phyloP scores from a whole-genome alignment of 2,888 invertebrate species.

The Parnassius orleans region DNA sequence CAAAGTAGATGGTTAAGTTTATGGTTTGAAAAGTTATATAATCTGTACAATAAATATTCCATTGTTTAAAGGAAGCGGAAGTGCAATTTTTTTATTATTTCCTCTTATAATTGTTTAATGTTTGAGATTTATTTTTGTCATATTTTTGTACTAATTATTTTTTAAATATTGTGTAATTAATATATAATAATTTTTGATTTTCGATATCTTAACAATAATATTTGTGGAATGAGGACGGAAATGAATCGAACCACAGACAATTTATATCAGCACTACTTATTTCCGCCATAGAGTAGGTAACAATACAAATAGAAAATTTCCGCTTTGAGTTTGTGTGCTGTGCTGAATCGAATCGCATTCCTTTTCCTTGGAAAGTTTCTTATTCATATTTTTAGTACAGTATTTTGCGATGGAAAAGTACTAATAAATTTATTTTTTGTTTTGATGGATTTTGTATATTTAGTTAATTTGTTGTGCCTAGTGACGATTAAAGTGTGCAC shows the following conservation, averaged over 20 bases:
- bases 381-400: constrained; percentile 20
- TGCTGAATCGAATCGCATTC: constrained; percentile 5
- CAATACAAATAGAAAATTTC: constrained; percentile 7
- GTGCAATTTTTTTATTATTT: neutral
- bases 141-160: neutral
- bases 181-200: neutral
- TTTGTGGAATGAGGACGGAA: constrained; percentile 7
- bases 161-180: neutral
- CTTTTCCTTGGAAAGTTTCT: constrained; percentile 12
- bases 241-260: constrained; percentile 23
- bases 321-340: too few relatives aligned
- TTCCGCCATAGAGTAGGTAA: neutral
- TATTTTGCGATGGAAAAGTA: constrained; percentile 34
- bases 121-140: neutral
- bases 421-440: constrained; percentile 32
- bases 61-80: constrained; percentile 1
- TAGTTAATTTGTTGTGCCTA: constrained; percentile 24
- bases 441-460: constrained; percentile 35
- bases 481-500: constrained; percentile 37
- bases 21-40: constrained; percentile 1
- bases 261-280: constrained; percentile 11
- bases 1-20: too few relatives aligned
- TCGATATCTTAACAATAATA: neutral
- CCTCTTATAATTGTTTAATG: neutral
- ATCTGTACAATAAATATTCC: constrained; percentile 7